phyloP scores from a whole-genome alignment of 2,113 vertebrate species.

The Mandrillus leucophaeus region DNA sequence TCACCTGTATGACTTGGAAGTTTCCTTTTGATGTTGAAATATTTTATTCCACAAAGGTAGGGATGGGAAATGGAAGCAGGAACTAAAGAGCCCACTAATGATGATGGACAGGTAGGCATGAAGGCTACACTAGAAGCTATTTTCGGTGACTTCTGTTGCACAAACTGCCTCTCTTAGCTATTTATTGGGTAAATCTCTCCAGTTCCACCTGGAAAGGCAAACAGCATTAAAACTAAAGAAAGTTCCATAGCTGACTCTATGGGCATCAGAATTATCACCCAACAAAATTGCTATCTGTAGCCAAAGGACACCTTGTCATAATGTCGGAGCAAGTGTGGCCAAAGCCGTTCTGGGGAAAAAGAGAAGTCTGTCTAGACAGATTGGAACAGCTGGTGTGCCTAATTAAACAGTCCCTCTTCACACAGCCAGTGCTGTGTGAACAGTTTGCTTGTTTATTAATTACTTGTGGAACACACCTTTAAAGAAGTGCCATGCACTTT shows the following conservation, averaged over 20 bases:
- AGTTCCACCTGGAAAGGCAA: conserved; percentile 69
- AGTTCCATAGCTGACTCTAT: conserved; percentile 17
- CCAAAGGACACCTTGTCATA: conserved; percentile 69
- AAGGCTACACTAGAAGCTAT: not conserved
- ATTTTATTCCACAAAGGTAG: not conserved
- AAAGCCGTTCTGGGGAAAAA: conserved; percentile 56
- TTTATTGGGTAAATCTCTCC: not conserved
- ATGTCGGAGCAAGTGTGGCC: conserved; percentile 51
- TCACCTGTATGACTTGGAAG: not conserved
- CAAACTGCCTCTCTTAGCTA: not conserved
- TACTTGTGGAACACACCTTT: conserved; percentile 31
- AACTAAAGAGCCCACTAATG: not conserved
- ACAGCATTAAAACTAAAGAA: conserved; percentile 59
- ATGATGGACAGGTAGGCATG: not conserved
- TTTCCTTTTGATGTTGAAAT: not conserved
- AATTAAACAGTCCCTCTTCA: conserved; percentile 69
- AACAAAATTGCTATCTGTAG: conserved; percentile 43
- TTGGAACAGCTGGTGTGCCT: conserved; percentile 66
- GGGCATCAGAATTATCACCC: conserved; percentile 59
- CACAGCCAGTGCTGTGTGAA: conserved; percentile 27
- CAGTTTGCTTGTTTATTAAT: conserved; percentile 59
- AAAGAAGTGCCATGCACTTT: conserved; percentile 23
- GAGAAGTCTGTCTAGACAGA: conserved; percentile 73
- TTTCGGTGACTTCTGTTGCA: not conserved
- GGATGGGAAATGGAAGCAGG: not conserved